Evolutionary conservation across 2,888 invertebrate species (phyloP).

Genomic region (Dicyrtomina minuta): DNA sequence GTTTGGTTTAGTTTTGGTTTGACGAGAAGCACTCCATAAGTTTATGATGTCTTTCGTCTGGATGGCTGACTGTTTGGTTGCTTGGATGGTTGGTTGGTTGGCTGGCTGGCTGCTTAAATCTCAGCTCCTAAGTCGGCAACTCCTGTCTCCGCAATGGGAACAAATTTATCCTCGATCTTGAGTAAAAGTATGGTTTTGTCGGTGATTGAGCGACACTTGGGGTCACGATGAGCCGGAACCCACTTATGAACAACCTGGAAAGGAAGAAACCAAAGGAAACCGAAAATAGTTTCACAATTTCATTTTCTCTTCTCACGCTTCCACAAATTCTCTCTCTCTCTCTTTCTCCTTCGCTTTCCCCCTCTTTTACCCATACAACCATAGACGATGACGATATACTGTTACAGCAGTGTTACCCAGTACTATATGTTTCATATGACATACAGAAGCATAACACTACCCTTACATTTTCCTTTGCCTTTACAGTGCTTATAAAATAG

Average conservation of each 20-base stretch:
- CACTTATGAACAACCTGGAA: conserved; percentile 84
- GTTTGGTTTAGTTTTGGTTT: no score
- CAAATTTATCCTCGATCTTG: conserved; percentile 83
- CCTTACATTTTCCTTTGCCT: background rate
- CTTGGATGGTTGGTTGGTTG: background rate
- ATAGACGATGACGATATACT: background rate
- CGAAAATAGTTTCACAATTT: conserved; percentile 31
- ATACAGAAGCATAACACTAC: no score
- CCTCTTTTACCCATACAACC: background rate
- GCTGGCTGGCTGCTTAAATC: conserved; percentile 45
- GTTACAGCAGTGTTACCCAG: no score
- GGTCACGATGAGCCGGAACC: conserved; percentile 89
- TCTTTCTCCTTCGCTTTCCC: conserved; percentile 11
- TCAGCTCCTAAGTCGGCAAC: conserved; percentile 76
- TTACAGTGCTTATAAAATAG: conserved; percentile 7
- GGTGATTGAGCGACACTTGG: conserved; percentile 82
- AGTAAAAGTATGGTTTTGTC: conserved; percentile 87
- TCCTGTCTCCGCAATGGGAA: conserved; percentile 88
- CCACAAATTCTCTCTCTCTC: conserved; percentile 13
- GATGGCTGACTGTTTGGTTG: background rate
- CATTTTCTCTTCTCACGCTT: conserved; percentile 16
- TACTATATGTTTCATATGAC: no score
- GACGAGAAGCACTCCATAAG: conserved; percentile 5
- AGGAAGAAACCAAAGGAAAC: conserved; percentile 32
- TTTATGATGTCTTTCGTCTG: conserved; percentile 1